A percentile compares a stretch with the other conserved stretches of the same genome.
phyloP scores from a whole-genome alignment of 1,140 invertebrate species.

The Pseudoatta argentina region DNA sequence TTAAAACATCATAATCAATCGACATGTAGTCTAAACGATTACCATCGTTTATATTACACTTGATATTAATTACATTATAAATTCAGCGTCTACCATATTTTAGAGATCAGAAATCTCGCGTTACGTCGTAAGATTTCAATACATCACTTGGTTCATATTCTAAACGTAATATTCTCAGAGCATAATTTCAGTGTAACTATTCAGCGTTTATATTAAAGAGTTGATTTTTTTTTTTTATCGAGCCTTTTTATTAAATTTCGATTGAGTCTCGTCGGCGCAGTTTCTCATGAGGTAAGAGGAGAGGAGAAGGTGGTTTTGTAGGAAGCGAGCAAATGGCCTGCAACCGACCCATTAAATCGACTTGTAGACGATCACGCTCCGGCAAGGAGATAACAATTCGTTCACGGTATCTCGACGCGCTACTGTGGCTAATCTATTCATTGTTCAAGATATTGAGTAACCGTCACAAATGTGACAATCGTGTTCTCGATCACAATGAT shows the following conservation, averaged over 20 bases:
- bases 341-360: slow-evolving; percentile 71
- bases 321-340: slow-evolving; percentile 55
- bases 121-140: no score
- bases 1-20: slow-evolving; percentile 26
- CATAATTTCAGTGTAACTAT: neutral
- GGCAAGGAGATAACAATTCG: slow-evolving; percentile 69
- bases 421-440: slow-evolving; percentile 55
- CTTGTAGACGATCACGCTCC: slow-evolving; percentile 55
- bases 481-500: neutral
- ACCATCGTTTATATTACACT: neutral
- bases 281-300: slow-evolving; percentile 44
- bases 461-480: neutral
- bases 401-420: slow-evolving; percentile 42
- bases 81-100: neutral
- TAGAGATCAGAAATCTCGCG: neutral
- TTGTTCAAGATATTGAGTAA: slow-evolving; percentile 49
- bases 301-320: slow-evolving; percentile 32
- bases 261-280: neutral
- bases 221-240: neutral
- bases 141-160: neutral
- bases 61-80: neutral
- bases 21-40: neutral
- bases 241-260: neutral
- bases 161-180: neutral
- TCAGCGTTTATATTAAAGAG: neutral